Evolutionary conservation across 1,140 invertebrate genomes (phyloP).

Genomic region (Drosophila prosaltans): DNA sequence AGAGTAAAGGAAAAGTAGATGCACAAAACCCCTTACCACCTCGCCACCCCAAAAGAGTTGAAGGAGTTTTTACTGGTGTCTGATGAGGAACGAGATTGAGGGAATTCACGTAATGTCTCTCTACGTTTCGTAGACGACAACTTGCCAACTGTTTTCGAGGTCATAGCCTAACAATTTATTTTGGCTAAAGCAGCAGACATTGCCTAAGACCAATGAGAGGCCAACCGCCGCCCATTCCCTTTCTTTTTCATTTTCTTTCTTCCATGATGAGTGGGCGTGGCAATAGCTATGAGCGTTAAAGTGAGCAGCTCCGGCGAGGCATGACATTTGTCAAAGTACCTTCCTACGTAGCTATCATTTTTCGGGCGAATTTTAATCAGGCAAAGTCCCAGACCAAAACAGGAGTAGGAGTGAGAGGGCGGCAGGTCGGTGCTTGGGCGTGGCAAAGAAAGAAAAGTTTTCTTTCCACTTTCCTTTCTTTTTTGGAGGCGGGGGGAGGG

Average conservation of each 20-base stretch:
- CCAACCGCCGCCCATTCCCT: neutral
- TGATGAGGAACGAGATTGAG: constrained; percentile 1
- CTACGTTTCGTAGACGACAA: constrained; percentile 68
- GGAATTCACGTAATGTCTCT: constrained; percentile 25
- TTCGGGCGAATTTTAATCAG: constrained; percentile 36
- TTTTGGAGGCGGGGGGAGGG: constrained; percentile 1
- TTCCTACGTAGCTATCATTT: constrained; percentile 4
- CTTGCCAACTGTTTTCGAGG: constrained; percentile 78
- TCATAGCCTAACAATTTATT: constrained; percentile 77
- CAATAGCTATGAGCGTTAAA: constrained; percentile 77
- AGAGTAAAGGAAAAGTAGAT: no score
- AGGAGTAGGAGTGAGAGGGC: no score
- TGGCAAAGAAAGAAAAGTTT: neutral
- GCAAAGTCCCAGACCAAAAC: constrained; percentile 14
- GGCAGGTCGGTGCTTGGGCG: neutral
- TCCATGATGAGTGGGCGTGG: constrained; percentile 72
- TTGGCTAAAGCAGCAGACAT: constrained; percentile 24
- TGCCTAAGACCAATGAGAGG: no score
- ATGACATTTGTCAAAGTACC: constrained; percentile 54
- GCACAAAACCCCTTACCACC: neutral
- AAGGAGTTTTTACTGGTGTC: neutral
- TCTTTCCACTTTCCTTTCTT: constrained; percentile 11
- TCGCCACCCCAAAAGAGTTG: neutral
- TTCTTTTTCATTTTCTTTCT: neutral
- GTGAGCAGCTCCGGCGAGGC: constrained; percentile 74